Evolutionary conservation across 2,113 vertebrate genomes (phyloP), one percentile per base, ranked within the genome.

Genomic region (Lates calcarifer): DNA sequence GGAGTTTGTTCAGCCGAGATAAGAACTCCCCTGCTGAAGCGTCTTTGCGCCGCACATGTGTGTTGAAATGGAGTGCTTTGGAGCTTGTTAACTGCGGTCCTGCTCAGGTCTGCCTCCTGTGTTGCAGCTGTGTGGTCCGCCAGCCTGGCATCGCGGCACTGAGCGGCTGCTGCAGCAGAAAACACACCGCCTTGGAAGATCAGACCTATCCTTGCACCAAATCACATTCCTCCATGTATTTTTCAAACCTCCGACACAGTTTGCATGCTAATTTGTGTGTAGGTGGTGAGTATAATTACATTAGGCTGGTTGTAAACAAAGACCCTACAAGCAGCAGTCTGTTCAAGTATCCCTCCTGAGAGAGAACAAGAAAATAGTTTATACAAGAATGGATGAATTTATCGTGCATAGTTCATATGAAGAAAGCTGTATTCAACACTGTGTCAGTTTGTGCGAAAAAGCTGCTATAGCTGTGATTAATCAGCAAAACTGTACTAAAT

Each of bases 241-340:
- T 85, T 69, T 85, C 60, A 84, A 84, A 73, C 79, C 81, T 87
- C 83, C 47, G 61, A 89, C 81, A 85, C 83, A 74, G 74, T 86
- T 68, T 86, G 83, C 79, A 90, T 92, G 86, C 81, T 89, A 82
- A 94, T 93, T 81, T 78, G 79, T 75, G 81, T 82, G 90, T 92
- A 90, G 89, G 90, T 93, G 89, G 90, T 69, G 83, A 86, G 73
- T 89, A 89, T 85, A 92, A 92, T 93, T 91, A 83, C 89, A 90
- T 91, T 89, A 84, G 85, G 80, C 68, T 84, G 65, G 82, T 83
- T 86, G 82, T 91, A 89, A 89, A 90, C 87, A 90, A 87, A 91
- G 81, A 87, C 67, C 67, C 64, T 87, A 87, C 88, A 88, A 86
- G 81, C 81, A 80, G 83, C 75, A 77, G 80, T 83, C 81, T 80